Evolutionary conservation across 2,888 invertebrate genomes (phyloP), one percentile per base, ranked within the genome.

Genomic region (Baronia brevicornis): DNA sequence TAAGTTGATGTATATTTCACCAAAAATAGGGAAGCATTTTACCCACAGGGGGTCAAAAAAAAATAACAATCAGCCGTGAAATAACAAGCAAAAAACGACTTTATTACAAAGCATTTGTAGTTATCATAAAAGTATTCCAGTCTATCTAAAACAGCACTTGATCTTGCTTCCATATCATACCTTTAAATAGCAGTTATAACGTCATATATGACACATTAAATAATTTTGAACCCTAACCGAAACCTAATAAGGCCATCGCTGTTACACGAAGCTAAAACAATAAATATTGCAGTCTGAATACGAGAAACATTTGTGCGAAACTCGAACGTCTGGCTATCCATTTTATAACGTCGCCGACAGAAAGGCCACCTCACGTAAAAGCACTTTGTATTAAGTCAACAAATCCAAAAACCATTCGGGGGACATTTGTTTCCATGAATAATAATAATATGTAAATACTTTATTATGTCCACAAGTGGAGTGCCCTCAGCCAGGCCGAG

Each of bases 331-430:
- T 54, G 48, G 57, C 62, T 64, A 72, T 71, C 62, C 65, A 70
- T 73, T 68, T 71, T 62, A 42, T 55, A 49, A 64, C 44, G 69
- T 69, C 72, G 63, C 53, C 61, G 53, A 57, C 70, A 71, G 67
- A 63, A 58, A 59, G 69, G 64, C 69, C 72, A 70, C 67, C 71
- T 66, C 66, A 64, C 65, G 62, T 59, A 65, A 70, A 63, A 67
- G 71, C 72, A 73, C 64, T 77, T 75, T 74, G 75, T 78, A 75
- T 78, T 75, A 73, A 78, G 73, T 77, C 78, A 74, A 77, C 78
- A 78, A 72, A 77, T 74, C 64, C 70, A 66, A 73, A 73, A 74
- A 70, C 73, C 72, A 71, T 78, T 72, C 66, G 66, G 64, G 59
- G 62, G 65, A 72, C 74, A 78, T 78, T 79, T 78, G 78, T 78